These are phyloP conservation scores for Protodeltote pygarga DNA, from an alignment of 2,888 invertebrate genomes.

Conservation along the genomic window DNA sequence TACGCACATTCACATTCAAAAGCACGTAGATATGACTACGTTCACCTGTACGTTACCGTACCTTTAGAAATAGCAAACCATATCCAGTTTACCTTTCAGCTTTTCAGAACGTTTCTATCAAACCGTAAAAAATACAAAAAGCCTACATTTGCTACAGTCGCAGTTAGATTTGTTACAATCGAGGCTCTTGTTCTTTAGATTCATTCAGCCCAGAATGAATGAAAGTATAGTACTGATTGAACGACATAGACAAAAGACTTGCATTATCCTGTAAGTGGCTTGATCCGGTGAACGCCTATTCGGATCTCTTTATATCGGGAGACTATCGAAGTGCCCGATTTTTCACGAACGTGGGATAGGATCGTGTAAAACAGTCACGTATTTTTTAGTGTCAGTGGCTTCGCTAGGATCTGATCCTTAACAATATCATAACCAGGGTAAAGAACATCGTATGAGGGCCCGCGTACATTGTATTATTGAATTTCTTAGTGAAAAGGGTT, in stretches of 20 bases:
- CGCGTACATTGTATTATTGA: conserved; percentile 63
- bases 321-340: conserved; percentile 64
- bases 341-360: conserved; percentile 59
- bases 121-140: conserved; percentile 48
- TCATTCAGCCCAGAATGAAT: conserved; percentile 59
- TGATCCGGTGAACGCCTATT: conserved; percentile 67
- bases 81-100: conserved; percentile 39
- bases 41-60: conserved; percentile 29
- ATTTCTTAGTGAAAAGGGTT: conserved; percentile 65
- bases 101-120: conserved; percentile 30
- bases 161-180: conserved; percentile 50
- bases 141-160: conserved; percentile 42
- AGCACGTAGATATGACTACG: conserved; percentile 31
- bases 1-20: conserved; percentile 30
- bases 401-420: conserved; percentile 60
- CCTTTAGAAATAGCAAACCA: conserved; percentile 24
- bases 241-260: conserved; percentile 70
- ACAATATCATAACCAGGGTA: conserved; percentile 73
- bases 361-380: conserved; percentile 76
- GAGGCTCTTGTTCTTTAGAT: conserved; percentile 55
- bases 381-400: conserved; percentile 72
- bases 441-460: conserved; percentile 50
- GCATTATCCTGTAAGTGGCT: conserved; percentile 69
- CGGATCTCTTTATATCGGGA: conserved; percentile 67
- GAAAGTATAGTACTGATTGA: conserved; percentile 63